Percentiles rank a stretch among this genome's conserved stretches.
phyloP scores from a whole-genome alignment of 2,888 invertebrate genomes.

The Polyommatus icarus region DNA sequence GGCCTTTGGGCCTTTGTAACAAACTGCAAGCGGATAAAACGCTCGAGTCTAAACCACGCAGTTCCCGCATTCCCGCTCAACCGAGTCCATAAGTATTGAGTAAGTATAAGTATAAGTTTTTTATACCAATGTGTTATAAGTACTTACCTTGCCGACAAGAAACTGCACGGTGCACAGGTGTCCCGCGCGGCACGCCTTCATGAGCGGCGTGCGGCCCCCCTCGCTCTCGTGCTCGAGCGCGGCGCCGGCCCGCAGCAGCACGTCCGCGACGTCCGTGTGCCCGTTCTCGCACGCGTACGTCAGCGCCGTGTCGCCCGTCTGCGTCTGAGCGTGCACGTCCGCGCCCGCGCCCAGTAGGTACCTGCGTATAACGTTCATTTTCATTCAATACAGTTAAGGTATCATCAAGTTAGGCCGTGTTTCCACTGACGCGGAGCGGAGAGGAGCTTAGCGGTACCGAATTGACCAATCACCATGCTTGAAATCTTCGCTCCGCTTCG shows the following conservation, averaged over 20 bases:
- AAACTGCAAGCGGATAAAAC: too few species aligned
- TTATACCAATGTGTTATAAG: background rate
- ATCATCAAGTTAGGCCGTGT: too few species aligned
- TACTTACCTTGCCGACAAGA: slow-evolving; percentile 89
- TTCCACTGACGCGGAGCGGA: too few species aligned
- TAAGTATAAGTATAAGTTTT: too few species aligned
- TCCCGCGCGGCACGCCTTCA: slow-evolving; percentile 99
- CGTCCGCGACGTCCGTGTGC: slow-evolving; percentile 97
- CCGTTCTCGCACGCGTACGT: slow-evolving; percentile 99
- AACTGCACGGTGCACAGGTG: slow-evolving; percentile 98
- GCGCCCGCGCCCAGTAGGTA: slow-evolving; percentile 92
- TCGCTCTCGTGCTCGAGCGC: slow-evolving; percentile 97
- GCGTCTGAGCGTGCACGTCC: slow-evolving; percentile 95
- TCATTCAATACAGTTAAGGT: background rate
- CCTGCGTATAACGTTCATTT: slow-evolving; percentile 44
- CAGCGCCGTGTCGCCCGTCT: slow-evolving; percentile 96
- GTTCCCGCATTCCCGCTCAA: too few species aligned
- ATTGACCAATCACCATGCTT: too few species aligned
- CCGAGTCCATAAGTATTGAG: too few species aligned
- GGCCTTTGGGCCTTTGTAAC: too few species aligned
- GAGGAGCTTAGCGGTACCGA: too few species aligned
- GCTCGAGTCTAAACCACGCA: too few species aligned
- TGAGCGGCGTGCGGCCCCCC: slow-evolving; percentile 97
- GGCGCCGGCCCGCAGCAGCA: slow-evolving; percentile 93
- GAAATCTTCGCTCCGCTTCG: too few species aligned